Evolutionary conservation across 2,113 vertebrate genomes (phyloP), one percentile per base, ranked within the genome.

Genomic region (Acrocephalus arundinaceus): DNA sequence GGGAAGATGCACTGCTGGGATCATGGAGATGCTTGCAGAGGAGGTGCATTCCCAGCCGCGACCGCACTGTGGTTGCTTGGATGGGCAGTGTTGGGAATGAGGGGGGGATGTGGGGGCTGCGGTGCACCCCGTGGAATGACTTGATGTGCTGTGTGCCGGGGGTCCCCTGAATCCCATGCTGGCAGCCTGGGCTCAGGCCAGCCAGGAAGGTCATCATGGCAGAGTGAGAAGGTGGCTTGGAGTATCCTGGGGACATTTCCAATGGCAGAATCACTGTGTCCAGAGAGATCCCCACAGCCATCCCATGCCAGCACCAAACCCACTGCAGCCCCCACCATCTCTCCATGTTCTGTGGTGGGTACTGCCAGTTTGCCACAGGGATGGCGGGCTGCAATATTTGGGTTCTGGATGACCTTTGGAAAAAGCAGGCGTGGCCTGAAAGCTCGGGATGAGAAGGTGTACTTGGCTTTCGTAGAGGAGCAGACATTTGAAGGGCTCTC

Each of bases 301-400:
- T 20, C 41, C 33, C 0, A 0, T 63, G 55, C 35, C 65, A 28
- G 22, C 43, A 23, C 31, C 72, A 57, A 49, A 37, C 45, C 33
- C 2, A 1, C 49, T 19, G 58, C 0, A 0, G 13, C 2, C 0
- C 54, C 33, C 2, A 8, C 28, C 1, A 1, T 4, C 43, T 39
- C 41, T 61, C 15, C 3, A 0, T 45, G 28, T 41, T 23, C 61
- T 0, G 0, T 0, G 0, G 11, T 7, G 27, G n/a, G 16, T 63
- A 59, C 67, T 91, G 48, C 37, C 2, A 0, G 45, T 62, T 82
- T 41, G 43, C 33, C 13, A 7, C 7, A 7, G 22, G 48, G 16
- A 16, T 30, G 28, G 37, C 15, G 5, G 18, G 15, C 45, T 45
- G 49, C 0, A 0, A 15, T 46, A 20, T 41, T 11, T 58, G 71